Percentiles rank a stretch among this genome's conserved stretches.
phyloP scores from a whole-genome alignment of 2,113 vertebrate genomes.

The Amphiprion ocellaris region DNA sequence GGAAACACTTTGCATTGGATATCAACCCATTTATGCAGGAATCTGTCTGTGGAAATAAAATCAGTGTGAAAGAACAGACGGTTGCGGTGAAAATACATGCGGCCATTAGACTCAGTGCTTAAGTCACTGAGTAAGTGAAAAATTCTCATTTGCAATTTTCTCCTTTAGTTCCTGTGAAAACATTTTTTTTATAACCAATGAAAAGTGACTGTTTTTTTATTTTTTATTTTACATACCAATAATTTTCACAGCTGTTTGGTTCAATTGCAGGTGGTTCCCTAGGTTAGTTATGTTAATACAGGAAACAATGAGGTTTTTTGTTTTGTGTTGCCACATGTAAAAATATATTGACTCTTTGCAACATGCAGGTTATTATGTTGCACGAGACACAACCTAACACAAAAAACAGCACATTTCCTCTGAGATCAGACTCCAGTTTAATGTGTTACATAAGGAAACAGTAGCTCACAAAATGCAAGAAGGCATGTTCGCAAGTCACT shows the following conservation, averaged over 20 bases:
- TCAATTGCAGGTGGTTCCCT: not conserved
- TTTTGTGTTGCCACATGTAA: not conserved
- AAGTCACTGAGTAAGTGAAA: not conserved
- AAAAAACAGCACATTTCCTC: not conserved
- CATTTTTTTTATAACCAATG: not conserved
- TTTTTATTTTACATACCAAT: not conserved
- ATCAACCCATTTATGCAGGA: constrained; percentile 84
- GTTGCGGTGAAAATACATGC: not conserved
- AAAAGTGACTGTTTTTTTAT: not conserved
- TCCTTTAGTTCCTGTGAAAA: not conserved
- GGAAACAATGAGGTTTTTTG: not conserved
- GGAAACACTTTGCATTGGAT: constrained; percentile 89
- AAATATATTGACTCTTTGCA: not conserved
- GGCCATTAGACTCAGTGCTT: constrained; percentile 8
- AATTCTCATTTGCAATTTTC: not conserved
- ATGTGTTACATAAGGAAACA: not conserved
- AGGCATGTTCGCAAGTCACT: not conserved
- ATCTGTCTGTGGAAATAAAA: constrained; percentile 39
- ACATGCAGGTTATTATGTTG: not conserved
- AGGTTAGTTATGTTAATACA: not conserved
- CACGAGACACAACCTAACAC: not conserved
- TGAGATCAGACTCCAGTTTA: not conserved
- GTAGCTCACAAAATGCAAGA: not conserved
- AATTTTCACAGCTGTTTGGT: not conserved
- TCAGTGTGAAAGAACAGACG: constrained; percentile 4